Conservation (phyloP, 2,113 vertebrate species). For the Neogale vison region DNA sequence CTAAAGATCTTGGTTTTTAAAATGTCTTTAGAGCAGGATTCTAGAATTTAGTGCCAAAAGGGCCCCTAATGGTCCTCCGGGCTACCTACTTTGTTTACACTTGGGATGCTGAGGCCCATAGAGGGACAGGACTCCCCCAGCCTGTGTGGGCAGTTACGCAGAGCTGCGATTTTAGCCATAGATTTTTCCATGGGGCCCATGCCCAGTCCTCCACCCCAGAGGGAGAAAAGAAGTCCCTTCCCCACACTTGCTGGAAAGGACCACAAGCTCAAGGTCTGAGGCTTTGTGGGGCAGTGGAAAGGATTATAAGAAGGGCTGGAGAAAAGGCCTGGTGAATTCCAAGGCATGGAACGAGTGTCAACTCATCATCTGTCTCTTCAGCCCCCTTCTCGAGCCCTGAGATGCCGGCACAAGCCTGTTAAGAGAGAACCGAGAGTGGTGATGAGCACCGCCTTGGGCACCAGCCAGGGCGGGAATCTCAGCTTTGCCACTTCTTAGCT, state of each 20-base stretch:
- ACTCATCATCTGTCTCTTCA: background rate
- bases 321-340: background rate
- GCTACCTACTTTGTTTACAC: background rate
- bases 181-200: fast-evolving
- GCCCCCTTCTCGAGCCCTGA: background rate
- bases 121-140: background rate
- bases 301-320: background rate
- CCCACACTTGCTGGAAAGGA: fast-evolving
- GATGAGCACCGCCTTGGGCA: fast-evolving
- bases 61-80: background rate
- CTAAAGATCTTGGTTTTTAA: background rate
- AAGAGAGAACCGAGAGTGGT: background rate
- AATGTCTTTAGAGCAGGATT: background rate
- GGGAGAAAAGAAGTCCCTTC: background rate
- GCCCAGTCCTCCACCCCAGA: background rate
- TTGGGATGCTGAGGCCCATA: background rate
- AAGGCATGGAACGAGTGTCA: background rate
- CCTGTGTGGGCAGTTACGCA: background rate
- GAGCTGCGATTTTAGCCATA: background rate
- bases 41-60: background rate
- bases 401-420: background rate
- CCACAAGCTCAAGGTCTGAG: background rate
- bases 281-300: background rate
- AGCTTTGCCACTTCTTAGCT: background rate
- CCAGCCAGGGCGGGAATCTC: background rate